Evolutionary conservation across 92 coral and sea anemone genomes (phyloP).

Genomic region (Pocillopora grandis): DNA sequence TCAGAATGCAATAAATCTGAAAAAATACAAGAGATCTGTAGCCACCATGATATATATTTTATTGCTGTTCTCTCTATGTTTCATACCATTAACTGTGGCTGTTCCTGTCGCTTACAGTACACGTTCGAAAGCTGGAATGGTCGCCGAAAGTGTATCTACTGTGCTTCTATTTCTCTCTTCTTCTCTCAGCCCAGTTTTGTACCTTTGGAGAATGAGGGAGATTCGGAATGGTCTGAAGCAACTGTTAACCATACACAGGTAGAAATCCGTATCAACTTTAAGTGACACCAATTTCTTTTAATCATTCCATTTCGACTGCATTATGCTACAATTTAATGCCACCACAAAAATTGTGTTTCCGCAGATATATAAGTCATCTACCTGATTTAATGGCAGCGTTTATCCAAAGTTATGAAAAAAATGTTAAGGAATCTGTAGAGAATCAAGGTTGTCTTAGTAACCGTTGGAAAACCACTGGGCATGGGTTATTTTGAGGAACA

Average conservation of each 20-base stretch:
- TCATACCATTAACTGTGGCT: background rate
- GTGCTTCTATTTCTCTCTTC: background rate
- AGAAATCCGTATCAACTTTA: no score
- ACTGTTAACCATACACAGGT: background rate
- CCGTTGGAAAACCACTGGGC: no score
- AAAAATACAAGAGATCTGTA: constrained; percentile 5
- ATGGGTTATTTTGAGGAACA: no score
- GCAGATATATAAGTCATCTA: no score
- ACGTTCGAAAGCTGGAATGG: background rate
- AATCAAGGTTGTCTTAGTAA: no score
- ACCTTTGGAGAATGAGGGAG: constrained; percentile 10
- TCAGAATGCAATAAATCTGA: background rate
- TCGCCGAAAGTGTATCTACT: background rate
- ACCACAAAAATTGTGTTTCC: no score
- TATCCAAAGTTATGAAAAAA: no score
- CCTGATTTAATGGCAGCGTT: no score
- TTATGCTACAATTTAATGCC: no score
- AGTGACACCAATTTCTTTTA: no score
- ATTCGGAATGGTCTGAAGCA: background rate
- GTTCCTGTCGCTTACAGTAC: background rate
- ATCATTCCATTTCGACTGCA: no score
- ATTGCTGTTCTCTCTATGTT: background rate
- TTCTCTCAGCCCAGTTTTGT: background rate
- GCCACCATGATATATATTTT: background rate
- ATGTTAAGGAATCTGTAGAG: no score